Base-by-base conservation (phyloP, 2,888 invertebrate genomes). In the Periphyllus acericola region DNA sequence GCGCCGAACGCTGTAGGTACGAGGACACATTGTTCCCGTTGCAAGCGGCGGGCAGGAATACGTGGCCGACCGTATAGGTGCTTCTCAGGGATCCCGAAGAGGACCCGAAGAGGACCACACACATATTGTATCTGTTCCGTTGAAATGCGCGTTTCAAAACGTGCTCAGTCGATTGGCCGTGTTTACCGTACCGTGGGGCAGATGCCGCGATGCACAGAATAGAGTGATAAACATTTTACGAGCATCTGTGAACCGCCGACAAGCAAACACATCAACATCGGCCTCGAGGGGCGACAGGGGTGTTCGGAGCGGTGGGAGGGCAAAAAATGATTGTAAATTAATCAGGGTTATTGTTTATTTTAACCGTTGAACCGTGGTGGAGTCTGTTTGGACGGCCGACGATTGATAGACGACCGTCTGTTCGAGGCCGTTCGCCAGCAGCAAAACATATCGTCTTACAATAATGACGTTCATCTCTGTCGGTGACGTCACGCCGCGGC, bases 391-490 rank as follows among this genome's bases (percentile, higher is more conserved):
- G 83, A 83, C 68, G 82, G 71, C 52, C 72, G 71, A 72, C 83
- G 83, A 83, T 83, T 83, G 83, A 83, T 83, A n/a, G n/a, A n/a
- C n/a, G 72, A 83, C 60, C n/a, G 74, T 74, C 34, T 74, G 32
- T 46, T 32, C 68, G 83, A 55, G 72, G 72, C 34, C 55, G 34
- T 83, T 72, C 55, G 83, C 83, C 82, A 72, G 72, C 72, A 72
- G 72, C 72, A 71, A 82, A 71, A 82, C 46, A 52, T 83, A 83
- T 83, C 83, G 83, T 72, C 83, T 83, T 83, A 83, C 83, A 72
- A 83, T 55, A 52, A 72, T 46, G 81, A 82, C 72, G 72, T 55
- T n/a, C 46, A 52, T 83, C 34, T 83, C 83, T 83, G 83, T 55
- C 83, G 55, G 72, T 72, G 83, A 83, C 72, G 83, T 83, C 83